Base-by-base conservation (phyloP, 2,113 vertebrate genomes). In the Cochlearius cochlearius region DNA sequence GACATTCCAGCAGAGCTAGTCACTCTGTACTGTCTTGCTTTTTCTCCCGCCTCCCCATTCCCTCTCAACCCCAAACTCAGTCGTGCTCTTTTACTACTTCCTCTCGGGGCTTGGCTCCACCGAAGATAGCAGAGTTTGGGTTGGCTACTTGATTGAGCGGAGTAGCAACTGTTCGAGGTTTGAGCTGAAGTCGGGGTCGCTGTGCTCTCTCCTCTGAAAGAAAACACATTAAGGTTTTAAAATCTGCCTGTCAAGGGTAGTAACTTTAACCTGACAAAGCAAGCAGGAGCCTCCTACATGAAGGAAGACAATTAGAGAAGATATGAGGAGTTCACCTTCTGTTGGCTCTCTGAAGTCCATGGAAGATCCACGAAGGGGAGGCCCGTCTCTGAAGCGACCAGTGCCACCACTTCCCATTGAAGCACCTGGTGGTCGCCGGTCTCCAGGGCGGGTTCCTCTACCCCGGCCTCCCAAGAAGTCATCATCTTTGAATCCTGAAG, bases 121-220 rank as follows among this genome's bases (percentile, higher is more conserved):
- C 99, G 8, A 99, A 99, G 98, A 99, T 99, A 59, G 99, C 99
- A 9, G 99, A 99, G 97, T 99, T 99, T 18, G 99, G 99, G 96
- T 99, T 99, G 98, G 99, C 99, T 97, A 99, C 99, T 99, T 99
- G 99, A 96, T 99, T 99, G 97, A 99, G 99, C 75, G 99, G 99
- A 16, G 98, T 99, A 8, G 97, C 98, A 60, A 99, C 99, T 82
- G 99, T 99, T 88, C 99, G 99, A 52, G 99, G 99, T 97, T 99
- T 99, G 97, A 99, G 98, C 98, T 99, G 99, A 83, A 99, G 99
- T 82, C 99, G 98, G 53, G 99, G 99, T 45, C 99, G 98, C 98
- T 99, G 99, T 78, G 99, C 99, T 89, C 99, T 97, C 96, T 99
- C 99, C 99, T 99, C 99, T 99, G 98, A 4, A 90, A 95, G 89